These are phyloP conservation scores for Drosophila lini DNA, from an alignment of 1,140 invertebrate species.

Conservation along the genomic window DNA sequence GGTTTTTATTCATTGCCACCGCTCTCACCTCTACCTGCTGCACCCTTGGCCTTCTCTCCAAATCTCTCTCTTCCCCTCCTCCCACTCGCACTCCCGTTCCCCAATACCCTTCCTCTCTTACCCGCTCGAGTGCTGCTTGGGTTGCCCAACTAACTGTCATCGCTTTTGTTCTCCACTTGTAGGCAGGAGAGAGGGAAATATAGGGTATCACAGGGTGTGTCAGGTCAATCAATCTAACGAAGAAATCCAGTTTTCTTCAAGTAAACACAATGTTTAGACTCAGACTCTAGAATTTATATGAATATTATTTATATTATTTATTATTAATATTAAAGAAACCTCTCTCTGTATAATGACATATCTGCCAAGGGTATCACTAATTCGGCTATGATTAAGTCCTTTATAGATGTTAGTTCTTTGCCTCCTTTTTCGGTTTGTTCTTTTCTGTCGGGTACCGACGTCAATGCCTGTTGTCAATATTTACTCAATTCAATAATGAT, in stretches of 20 bases:
- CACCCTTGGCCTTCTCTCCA: conserved; percentile 1
- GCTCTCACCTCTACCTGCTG: conserved; percentile 21
- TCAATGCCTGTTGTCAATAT: conserved; percentile 56
- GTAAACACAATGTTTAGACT: not conserved
- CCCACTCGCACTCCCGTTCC: not conserved
- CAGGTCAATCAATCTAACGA: not conserved
- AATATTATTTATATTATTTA: not conserved
- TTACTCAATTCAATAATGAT: conserved; percentile 42
- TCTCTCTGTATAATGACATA: too few relatives aligned
- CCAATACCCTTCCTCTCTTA: not conserved
- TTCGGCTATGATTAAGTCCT: not conserved
- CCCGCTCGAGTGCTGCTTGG: not conserved
- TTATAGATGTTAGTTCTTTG: not conserved
- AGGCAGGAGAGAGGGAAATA: not conserved
- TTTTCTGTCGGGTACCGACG: conserved; percentile 30
- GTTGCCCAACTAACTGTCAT: conserved; percentile 17
- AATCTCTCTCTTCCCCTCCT: conserved; percentile 2
- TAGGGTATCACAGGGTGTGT: not conserved
- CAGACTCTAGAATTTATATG: not conserved
- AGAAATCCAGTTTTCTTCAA: not conserved
- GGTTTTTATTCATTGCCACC: conserved; percentile 35
- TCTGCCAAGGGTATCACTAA: not conserved
- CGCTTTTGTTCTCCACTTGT: conserved; percentile 20
- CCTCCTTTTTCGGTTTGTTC: conserved; percentile 39
- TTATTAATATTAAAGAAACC: too few relatives aligned